Evolutionary conservation across 2,888 invertebrate species (phyloP).

Genomic region (Pyralis farinalis): DNA sequence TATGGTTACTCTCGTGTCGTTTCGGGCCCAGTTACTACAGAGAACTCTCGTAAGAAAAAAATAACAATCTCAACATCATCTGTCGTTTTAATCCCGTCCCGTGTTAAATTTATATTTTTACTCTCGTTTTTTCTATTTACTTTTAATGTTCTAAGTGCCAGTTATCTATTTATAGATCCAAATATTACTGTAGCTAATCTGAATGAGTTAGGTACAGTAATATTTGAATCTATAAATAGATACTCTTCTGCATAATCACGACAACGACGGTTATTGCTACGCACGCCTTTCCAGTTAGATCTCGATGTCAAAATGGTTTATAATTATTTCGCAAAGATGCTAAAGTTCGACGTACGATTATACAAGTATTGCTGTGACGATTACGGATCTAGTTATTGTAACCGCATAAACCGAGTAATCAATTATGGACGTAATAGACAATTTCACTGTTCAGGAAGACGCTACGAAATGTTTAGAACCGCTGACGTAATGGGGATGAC

Average conservation of each 20-base stretch:
- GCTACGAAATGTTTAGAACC: conserved; percentile 31
- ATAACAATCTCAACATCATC: no score
- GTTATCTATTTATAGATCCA: no score
- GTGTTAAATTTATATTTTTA: no score
- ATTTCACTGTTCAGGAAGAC: conserved; percentile 17
- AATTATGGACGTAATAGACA: conserved; percentile 32
- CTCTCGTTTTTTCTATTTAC: no score
- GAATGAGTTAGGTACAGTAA: no score
- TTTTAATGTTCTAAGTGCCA: no score
- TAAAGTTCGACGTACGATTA: conserved; percentile 18
- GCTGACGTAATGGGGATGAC: conserved; percentile 28
- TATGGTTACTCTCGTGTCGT: no score
- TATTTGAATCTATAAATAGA: no score
- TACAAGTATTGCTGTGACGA: conserved; percentile 21
- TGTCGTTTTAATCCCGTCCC: no score
- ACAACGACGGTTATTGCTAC: neutral
- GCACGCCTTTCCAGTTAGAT: neutral
- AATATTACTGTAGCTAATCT: no score
- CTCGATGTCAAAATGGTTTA: neutral
- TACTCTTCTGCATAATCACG: neutral
- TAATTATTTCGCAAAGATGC: neutral
- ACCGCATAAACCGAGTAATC: conserved; percentile 25
- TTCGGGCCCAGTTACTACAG: no score
- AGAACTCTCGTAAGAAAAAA: no score
- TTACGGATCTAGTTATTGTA: conserved; percentile 25